Evolutionary conservation across 1,140 invertebrate genomes (phyloP), one percentile per base, ranked within the genome.

Genomic region (Mercenaria mercenaria): DNA sequence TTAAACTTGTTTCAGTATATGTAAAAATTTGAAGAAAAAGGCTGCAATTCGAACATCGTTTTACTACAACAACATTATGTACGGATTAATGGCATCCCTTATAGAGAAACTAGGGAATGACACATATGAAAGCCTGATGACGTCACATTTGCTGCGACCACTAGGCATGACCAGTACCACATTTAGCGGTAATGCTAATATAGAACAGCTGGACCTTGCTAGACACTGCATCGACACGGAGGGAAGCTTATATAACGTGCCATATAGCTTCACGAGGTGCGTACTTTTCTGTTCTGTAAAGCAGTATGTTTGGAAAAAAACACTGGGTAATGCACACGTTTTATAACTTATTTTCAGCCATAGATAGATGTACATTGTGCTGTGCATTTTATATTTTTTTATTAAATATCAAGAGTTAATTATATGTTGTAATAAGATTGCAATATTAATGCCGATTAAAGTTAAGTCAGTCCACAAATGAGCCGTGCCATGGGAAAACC

Each of bases 11-110:
- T 47, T 47, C 43, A 47, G 43, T 18, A 47, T 47, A 47, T 47
- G 43, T 47, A 47, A 47, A 47, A 47, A 47, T 18, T 47, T 47
- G 18, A 47, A 47, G 39, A 47, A 74, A 61, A n/a, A 47, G 20
- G 41, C 32, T 3, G 56, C 52, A 39, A 90, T 93, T 47, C 77
- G 92, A 2, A 89, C 89, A 15, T 76, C 69, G 0, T 87, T 90
- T 64, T 50, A 91, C 18, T 93, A 90, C 61, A 93, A 91, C 84
- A 93, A 93, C 76, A 89, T 91, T 72, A 90, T 94, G 92, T 93
- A 93, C 77, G 87, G 76, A 2, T 29, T 94, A 26, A 89, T 92
- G 15, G 92, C 92, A 32, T 76, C 93, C 50, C 82, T 94, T 39
- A 88, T 88, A 15, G 88, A 93, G 76, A 43, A 77, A 1, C 47